Conservation (phyloP, 2,113 vertebrate species). For the Salvator merianae region DNA sequence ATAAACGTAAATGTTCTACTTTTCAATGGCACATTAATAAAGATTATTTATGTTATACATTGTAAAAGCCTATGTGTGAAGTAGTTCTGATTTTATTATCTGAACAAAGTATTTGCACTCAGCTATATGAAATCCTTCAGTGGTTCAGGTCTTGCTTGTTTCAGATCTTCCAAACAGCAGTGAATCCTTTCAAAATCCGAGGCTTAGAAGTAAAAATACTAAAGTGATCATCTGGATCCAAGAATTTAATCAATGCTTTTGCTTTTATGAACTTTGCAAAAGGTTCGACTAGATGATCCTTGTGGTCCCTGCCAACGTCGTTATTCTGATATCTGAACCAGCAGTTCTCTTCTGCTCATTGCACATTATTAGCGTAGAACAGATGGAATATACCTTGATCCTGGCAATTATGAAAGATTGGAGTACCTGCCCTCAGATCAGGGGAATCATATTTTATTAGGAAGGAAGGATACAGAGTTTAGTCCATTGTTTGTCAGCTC, state of each 20-base stretch:
- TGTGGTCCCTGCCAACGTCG: too few relatives aligned
- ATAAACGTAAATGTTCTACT: conserved; percentile 25
- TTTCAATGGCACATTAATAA: conserved; percentile 43
- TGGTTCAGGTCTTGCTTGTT: too few relatives aligned
- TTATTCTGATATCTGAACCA: not conserved
- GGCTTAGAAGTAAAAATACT: not conserved
- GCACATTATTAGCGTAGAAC: not conserved
- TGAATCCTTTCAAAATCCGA: not conserved
- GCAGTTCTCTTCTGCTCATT: not conserved
- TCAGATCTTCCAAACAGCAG: not conserved
- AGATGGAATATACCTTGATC: not conserved
- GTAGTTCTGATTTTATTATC: conserved; percentile 12
- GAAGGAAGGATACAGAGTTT: too few relatives aligned
- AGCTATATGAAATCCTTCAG: not conserved
- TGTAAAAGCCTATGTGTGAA: conserved; percentile 29
- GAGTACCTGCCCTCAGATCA: too few relatives aligned
- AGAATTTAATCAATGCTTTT: not conserved
- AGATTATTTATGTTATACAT: conserved; percentile 16
- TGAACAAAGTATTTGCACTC: conserved; percentile 20
- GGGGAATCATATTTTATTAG: not conserved
- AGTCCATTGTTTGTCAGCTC: too few relatives aligned
- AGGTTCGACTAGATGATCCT: too few relatives aligned
- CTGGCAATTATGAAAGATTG: not conserved
- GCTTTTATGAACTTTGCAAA: too few relatives aligned
- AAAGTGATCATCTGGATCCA: not conserved